Percentiles rank a stretch among this genome's conserved stretches.
phyloP scores from a whole-genome alignment of 2,113 vertebrate genomes.

The Centropus bengalensis region DNA sequence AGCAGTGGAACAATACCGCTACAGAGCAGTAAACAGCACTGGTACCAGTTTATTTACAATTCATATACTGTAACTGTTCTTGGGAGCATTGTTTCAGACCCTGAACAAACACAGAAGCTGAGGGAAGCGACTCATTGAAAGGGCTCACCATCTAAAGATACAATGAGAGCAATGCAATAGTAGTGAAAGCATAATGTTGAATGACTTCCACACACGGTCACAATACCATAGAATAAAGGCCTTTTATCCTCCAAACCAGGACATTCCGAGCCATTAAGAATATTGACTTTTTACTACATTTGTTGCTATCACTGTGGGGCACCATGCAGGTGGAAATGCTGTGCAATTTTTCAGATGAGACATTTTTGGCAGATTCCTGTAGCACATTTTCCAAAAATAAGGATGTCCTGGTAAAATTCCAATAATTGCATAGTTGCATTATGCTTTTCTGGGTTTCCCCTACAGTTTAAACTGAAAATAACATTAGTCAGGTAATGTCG shows the following conservation, averaged over 20 bases:
- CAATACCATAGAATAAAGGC: background rate
- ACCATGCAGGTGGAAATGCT: background rate
- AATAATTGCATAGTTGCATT: background rate
- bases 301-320: background rate
- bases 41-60: background rate
- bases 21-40: background rate
- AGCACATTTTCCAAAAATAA: background rate
- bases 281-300: background rate
- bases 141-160: background rate
- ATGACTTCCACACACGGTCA: background rate
- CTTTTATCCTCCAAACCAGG: slow-evolving; percentile 6
- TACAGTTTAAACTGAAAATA: background rate
- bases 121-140: background rate
- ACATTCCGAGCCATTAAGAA: background rate
- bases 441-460: background rate
- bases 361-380: background rate
- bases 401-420: background rate
- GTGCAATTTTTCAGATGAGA: slow-evolving; percentile 24
- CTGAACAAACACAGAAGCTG: background rate
- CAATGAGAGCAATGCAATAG: background rate
- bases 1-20: background rate
- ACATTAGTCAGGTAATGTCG: background rate
- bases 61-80: background rate
- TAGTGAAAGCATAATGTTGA: background rate
- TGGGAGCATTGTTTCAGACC: background rate